These are phyloP conservation scores for Oncorhynchus keta DNA, from an alignment of 2,113 vertebrate genomes.

Conservation along the genomic window DNA sequence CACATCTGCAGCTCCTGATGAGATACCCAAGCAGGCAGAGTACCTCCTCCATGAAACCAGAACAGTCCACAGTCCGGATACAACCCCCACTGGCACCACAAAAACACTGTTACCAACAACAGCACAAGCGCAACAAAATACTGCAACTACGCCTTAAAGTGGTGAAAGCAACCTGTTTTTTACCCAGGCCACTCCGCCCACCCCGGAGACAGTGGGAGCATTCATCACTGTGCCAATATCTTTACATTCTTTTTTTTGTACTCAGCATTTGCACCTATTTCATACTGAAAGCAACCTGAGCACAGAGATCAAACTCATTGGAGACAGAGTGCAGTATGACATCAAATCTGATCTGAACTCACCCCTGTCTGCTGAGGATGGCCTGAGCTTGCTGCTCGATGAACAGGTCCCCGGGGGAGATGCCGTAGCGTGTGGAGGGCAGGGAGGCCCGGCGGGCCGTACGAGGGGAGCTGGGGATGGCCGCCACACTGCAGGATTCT, in stretches of 20 bases:
- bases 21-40: conserved; percentile 27
- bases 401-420: conserved; percentile 81
- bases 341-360: conserved; percentile 51
- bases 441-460: conserved; percentile 73
- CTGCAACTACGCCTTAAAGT: not conserved
- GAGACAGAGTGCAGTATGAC: not conserved
- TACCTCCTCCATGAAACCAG: conserved; percentile 40
- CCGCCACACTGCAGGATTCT: conserved; percentile 53
- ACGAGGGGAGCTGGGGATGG: conserved; percentile 83
- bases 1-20: conserved; percentile 25
- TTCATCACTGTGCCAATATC: too few species aligned
- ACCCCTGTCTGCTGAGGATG: conserved; percentile 87
- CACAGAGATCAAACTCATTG: too few species aligned
- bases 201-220: too few species aligned
- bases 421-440: conserved; percentile 77
- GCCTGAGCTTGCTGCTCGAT: conserved; percentile 80
- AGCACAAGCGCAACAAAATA: not conserved
- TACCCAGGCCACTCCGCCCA: too few species aligned
- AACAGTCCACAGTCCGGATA: conserved; percentile 38
- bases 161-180: too few species aligned
- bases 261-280: too few species aligned
- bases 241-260: too few species aligned
- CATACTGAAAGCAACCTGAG: too few species aligned
- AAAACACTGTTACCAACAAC: not conserved
- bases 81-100: conserved; percentile 9